phyloP scores from a whole-genome alignment of 1,140 invertebrate genomes.

The Phymastichus coffea region DNA sequence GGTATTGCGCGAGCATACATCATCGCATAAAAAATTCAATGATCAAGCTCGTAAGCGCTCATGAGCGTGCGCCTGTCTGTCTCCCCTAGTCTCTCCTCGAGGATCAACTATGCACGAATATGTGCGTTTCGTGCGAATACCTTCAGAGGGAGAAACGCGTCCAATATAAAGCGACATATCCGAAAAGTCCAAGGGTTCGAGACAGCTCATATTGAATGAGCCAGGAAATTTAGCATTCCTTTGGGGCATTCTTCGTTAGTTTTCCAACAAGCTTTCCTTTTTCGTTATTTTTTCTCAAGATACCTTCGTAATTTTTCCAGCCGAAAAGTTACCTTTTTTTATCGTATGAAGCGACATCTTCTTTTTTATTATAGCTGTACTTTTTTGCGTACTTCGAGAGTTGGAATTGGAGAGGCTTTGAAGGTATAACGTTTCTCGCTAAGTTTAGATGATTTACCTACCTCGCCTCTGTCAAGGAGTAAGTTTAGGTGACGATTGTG shows the following conservation, averaged over 20 bases:
- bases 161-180: neutral
- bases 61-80: too few relatives aligned
- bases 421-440: too few relatives aligned
- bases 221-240: neutral
- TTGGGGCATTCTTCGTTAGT: neutral
- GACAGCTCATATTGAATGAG: neutral
- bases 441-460: too few relatives aligned
- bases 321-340: too few relatives aligned
- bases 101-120: neutral
- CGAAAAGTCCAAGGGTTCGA: neutral
- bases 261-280: neutral
- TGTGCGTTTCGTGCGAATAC: neutral
- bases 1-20: neutral
- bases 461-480: too few relatives aligned
- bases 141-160: neutral
- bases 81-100: neutral
- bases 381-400: too few relatives aligned
- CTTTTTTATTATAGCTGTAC: too few relatives aligned
- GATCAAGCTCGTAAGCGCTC: constrained; percentile 14
- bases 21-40: constrained; percentile 18
- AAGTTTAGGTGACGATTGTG: too few relatives aligned
- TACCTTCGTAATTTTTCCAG: too few relatives aligned
- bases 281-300: too few relatives aligned
- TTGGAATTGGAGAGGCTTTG: too few relatives aligned
- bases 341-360: too few relatives aligned